Evolutionary conservation across 2,888 invertebrate species (phyloP).

Genomic region (Celastrina argiolus): DNA sequence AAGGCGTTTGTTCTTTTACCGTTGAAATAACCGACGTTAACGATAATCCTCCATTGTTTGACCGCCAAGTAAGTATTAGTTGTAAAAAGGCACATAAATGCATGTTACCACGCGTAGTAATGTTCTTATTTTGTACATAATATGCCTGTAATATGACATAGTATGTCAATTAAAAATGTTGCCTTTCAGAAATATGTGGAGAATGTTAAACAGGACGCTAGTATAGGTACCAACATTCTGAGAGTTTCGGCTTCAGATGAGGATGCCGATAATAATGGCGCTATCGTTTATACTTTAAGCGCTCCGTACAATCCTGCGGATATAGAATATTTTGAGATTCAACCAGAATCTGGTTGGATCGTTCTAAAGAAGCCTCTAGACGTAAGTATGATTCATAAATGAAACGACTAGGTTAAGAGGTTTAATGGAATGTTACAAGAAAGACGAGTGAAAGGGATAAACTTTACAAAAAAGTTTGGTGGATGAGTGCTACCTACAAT

Average conservation of each 20-base stretch:
- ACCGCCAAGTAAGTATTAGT: constrained; percentile 88
- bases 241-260: constrained; percentile 97
- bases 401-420: constrained; percentile 38
- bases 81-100: constrained; percentile 35
- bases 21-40: constrained; percentile 98
- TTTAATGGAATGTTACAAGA: constrained; percentile 52
- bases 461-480: constrained; percentile 73
- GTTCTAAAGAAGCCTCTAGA: constrained; percentile 95
- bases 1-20: constrained; percentile 98
- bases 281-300: constrained; percentile 93
- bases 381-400: constrained; percentile 84
- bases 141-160: not conserved
- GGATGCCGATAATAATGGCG: constrained; percentile 97
- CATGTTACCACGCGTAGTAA: constrained; percentile 38
- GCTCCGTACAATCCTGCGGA: constrained; percentile 93
- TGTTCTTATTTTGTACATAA: not conserved
- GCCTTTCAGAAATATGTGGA: constrained; percentile 94
- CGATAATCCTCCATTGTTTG: constrained; percentile 96
- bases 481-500: constrained; percentile 78
- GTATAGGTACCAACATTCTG: constrained; percentile 95
- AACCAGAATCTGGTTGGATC: constrained; percentile 98
- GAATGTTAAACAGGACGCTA: constrained; percentile 97
- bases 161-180: constrained; percentile 44
- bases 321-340: constrained; percentile 97
- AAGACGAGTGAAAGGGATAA: constrained; percentile 70